Evolutionary conservation across 2,888 invertebrate species (phyloP).

Genomic region (Achlya flavicornis): DNA sequence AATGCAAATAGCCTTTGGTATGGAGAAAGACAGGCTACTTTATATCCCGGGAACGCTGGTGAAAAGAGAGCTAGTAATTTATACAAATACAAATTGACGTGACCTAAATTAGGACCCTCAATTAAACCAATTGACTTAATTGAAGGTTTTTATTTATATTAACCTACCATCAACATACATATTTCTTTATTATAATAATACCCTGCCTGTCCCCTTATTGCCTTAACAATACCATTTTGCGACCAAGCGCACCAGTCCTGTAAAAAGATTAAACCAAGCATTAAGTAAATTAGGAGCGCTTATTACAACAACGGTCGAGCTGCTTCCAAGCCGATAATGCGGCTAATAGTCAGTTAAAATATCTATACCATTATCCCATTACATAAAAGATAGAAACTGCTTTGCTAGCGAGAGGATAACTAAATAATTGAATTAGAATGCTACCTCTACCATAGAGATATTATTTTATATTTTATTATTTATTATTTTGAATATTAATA

Average conservation of each 20-base stretch:
- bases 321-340: constrained; percentile 19
- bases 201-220: background rate
- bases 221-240: background rate
- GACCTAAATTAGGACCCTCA: no score
- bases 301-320: constrained; percentile 18
- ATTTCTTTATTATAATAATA: background rate
- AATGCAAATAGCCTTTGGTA: no score
- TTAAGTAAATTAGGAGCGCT: constrained; percentile 32
- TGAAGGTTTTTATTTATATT: no score
- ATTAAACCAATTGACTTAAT: no score
- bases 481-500: no score
- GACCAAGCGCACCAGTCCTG: constrained; percentile 11
- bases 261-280: constrained; percentile 28
- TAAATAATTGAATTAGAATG: background rate
- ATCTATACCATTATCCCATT: background rate
- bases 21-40: no score
- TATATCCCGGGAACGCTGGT: no score
- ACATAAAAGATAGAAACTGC: background rate
- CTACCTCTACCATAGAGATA: no score
- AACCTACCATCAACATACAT: background rate
- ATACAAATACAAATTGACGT: no score
- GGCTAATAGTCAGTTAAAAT: constrained; percentile 15
- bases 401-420: background rate
- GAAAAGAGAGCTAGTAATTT: no score
- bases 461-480: no score